Evolutionary conservation across 2,888 invertebrate genomes (phyloP), one percentile per base, ranked within the genome.

Genomic region (Phyllotreta cruciferae): DNA sequence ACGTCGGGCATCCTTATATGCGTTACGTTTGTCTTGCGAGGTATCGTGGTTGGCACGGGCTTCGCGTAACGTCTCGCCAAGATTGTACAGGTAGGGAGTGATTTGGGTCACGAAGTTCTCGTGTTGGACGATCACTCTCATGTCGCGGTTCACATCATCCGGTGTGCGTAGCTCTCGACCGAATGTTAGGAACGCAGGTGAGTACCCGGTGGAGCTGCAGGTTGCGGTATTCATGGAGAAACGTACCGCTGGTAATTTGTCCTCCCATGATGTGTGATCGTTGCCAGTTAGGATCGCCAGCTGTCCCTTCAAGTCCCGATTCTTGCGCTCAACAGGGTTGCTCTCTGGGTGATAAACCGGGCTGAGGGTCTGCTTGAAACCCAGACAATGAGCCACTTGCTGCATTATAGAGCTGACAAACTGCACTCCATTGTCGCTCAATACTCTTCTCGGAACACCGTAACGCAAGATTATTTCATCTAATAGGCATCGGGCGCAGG

Each of bases 371-470:
- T 24, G 24, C 24, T 24, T 1, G 24, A 24, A 24, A 36, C 52
- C 52, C 1, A 79, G 52, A 39, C 71, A 72, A 37, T 68, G 72
- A 0, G 67, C 62, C 11, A 75, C 64, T 56, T 78, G 71, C 61
- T 79, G 79, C 77, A 78, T 78, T 0, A 75, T 62, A 1, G 47
- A 69, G 13, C 72, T 68, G 1, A 77, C 64, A 55, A 79, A 79
- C 66, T 74, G 77, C 41, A 71, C 35, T 5, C 75, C 80, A 60
- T 80, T 80, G 60, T 81, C 79, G 35, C 73, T 73, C 1, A 75
- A 73, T 0, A 81, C 53, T 47, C 73, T 49, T 1, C 78, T 14
- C 0, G 79, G 78, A 0, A 71, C 50, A 0, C 79, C 79, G 65
- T 74, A 79, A 1, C 79, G 67, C 1, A 74, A 62, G 10, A 74